These are phyloP conservation scores for Nezara viridula DNA, from an alignment of 2,888 invertebrate species.

Conservation along the genomic window DNA sequence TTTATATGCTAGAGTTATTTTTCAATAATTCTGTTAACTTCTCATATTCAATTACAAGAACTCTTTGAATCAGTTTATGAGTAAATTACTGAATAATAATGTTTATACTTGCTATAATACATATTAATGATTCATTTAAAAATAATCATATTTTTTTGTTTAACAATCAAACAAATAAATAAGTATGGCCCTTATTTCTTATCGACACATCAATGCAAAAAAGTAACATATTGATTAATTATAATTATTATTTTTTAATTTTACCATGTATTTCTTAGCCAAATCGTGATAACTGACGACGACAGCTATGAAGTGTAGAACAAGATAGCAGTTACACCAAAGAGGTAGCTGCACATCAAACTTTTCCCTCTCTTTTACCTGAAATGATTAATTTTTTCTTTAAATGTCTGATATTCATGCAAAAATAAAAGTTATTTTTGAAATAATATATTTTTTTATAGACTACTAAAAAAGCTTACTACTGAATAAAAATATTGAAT, in stretches of 20 bases:
- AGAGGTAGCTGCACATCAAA: constrained; percentile 77
- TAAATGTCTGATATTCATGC: neutral
- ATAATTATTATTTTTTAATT: constrained; percentile 66
- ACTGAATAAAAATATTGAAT: neutral
- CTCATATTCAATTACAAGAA: neutral
- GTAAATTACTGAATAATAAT: neutral
- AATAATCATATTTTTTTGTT: neutral
- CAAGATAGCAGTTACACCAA: constrained; percentile 79
- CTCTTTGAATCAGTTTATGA: neutral
- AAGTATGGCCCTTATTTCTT: neutral
- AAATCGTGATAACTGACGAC: constrained; percentile 79
- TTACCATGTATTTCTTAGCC: constrained; percentile 75
- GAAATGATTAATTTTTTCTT: constrained; percentile 61
- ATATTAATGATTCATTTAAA: neutral
- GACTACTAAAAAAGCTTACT: too few relatives aligned
- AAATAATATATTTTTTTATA: too few relatives aligned
- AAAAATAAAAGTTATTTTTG: neutral
- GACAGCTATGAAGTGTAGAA: constrained; percentile 77
- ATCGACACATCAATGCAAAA: neutral
- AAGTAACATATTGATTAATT: too few relatives aligned
- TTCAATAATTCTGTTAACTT: neutral
- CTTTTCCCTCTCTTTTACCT: constrained; percentile 77
- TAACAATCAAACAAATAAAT: too few relatives aligned
- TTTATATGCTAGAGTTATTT: too few relatives aligned
- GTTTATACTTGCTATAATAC: neutral